Evolutionary conservation across 2,113 vertebrate species (phyloP).

Genomic region (Serinus canaria): DNA sequence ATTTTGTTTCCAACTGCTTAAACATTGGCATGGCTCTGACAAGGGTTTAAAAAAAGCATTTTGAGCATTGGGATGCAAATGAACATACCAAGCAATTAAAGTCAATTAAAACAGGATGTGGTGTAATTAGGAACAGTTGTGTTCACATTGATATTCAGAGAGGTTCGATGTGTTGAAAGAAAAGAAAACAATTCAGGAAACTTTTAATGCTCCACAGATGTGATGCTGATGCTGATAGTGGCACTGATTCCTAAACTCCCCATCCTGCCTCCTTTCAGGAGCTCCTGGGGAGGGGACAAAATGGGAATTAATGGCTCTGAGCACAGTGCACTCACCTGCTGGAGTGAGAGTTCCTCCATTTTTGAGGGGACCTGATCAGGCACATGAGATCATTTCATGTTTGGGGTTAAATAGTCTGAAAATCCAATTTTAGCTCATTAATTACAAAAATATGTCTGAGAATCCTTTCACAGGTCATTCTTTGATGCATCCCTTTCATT

Average conservation of each 20-base stretch:
- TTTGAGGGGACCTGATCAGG: neutral
- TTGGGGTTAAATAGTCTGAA: neutral
- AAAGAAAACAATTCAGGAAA: constrained; percentile 65
- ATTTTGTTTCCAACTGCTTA: constrained; percentile 47
- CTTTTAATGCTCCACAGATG: constrained; percentile 45
- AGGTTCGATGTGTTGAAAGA: constrained; percentile 59
- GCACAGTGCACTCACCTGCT: neutral
- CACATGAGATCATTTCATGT: neutral
- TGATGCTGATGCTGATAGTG: constrained; percentile 15
- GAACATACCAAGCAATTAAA: constrained; percentile 73
- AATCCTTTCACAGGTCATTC: neutral
- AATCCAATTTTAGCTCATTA: neutral
- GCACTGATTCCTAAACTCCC: neutral
- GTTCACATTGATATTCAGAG: constrained; percentile 72
- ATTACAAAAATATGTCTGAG: neutral
- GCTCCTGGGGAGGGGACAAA: neutral
- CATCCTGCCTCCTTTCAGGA: neutral
- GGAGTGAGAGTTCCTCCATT: neutral
- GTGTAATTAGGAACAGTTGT: constrained; percentile 76
- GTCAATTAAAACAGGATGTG: constrained; percentile 76
- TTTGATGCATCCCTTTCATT: neutral
- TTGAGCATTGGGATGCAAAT: constrained; percentile 76
- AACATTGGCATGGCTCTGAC: constrained; percentile 50
- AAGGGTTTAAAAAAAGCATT: constrained; percentile 67
- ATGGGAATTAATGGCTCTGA: neutral